Conservation (phyloP, 2,113 vertebrate species). For the Gambusia affinis region DNA sequence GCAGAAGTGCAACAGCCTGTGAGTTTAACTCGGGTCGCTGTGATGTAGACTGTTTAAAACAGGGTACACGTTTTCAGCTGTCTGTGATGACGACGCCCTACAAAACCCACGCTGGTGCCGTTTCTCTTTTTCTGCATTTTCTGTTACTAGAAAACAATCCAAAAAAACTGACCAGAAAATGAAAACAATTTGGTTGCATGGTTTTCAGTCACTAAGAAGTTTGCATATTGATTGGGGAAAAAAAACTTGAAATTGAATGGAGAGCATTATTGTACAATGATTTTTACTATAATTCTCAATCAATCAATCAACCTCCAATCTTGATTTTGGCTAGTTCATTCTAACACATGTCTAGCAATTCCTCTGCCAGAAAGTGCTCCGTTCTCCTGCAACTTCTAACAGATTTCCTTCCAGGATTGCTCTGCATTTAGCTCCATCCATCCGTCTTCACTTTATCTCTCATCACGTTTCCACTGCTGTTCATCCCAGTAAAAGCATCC, state of each 20-base stretch:
- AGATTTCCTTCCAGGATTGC: background rate
- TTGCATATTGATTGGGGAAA: no score
- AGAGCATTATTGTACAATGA: background rate
- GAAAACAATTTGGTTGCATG: background rate
- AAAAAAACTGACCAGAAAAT: background rate
- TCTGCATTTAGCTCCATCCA: background rate
- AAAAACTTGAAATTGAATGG: background rate
- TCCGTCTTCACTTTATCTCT: no score
- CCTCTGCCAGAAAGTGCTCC: background rate
- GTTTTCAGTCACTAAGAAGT: no score
- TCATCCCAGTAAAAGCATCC: no score
- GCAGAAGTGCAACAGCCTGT: conserved; percentile 28
- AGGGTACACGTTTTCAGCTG: background rate
- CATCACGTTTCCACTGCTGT: no score
- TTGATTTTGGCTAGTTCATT: background rate
- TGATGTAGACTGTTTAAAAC: background rate
- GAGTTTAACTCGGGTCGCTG: conserved; percentile 18
- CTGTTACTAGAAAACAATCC: background rate
- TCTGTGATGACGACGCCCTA: background rate
- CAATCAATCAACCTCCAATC: background rate
- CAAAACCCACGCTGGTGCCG: background rate
- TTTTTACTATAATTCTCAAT: no score
- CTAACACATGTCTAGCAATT: background rate
- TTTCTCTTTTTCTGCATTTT: background rate
- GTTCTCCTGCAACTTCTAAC: background rate